phyloP scores from a whole-genome alignment of 2,797 vertebrate species.

The Nannoperca australis region DNA sequence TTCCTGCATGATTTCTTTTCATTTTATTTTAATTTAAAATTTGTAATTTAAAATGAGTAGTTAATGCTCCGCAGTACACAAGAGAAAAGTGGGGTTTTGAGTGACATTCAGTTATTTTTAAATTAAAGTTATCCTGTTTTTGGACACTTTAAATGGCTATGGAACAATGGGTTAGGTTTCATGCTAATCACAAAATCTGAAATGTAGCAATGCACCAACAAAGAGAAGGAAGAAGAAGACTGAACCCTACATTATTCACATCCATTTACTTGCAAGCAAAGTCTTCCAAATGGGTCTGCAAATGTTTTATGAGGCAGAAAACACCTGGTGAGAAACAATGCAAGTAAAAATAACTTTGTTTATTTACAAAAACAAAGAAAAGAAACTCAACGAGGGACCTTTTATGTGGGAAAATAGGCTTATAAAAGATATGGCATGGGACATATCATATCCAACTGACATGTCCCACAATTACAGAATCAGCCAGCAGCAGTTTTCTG shows the following conservation, averaged over 20 bases:
- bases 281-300: not conserved
- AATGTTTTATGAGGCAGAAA: not conserved
- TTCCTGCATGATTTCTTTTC: not conserved
- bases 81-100: not conserved
- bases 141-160: not conserved
- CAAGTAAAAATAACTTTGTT: not conserved
- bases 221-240: not conserved
- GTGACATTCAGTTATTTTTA: not conserved
- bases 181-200: not conserved
- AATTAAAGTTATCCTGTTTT: not conserved
- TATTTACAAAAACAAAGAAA: not conserved
- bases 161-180: not conserved
- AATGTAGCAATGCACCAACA: not conserved
- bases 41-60: too few species aligned
- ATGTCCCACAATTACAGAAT: slow-evolving; percentile 51
- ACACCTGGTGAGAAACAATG: not conserved
- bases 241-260: too few species aligned
- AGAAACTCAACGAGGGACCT: not conserved
- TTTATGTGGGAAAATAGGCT: slow-evolving; percentile 31
- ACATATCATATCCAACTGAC: slow-evolving; percentile 37
- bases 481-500: slow-evolving; percentile 44
- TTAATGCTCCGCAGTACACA: too few species aligned
- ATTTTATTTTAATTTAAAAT: not conserved
- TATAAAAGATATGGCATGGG: slow-evolving; percentile 30
- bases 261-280: not conserved